phyloP scores from a whole-genome alignment of 1,140 invertebrate species.

The Andrena cerasifolii region DNA sequence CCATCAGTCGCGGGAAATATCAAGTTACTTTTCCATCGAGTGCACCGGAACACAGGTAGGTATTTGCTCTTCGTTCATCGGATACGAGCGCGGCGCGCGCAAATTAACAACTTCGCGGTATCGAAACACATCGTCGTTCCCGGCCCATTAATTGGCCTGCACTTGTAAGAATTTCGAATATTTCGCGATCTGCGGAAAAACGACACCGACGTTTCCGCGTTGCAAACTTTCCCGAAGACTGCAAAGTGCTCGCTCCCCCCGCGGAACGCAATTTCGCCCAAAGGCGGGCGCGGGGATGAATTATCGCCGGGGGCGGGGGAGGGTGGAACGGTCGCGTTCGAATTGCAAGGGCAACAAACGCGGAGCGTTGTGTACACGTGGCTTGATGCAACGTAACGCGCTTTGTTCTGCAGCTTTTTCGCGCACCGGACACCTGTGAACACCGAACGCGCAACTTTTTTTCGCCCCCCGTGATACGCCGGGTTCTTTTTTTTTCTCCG shows the following conservation, averaged over 20 bases:
- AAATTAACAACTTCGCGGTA: constrained; percentile 13
- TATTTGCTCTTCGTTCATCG: neutral
- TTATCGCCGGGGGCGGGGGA: constrained; percentile 54
- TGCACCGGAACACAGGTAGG: neutral
- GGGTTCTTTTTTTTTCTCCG: neutral
- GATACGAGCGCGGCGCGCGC: neutral
- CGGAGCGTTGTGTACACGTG: neutral
- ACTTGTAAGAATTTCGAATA: constrained; percentile 35
- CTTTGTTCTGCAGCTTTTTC: constrained; percentile 45
- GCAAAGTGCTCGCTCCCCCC: neutral
- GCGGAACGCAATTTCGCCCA: neutral
- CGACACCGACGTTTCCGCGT: constrained; percentile 3
- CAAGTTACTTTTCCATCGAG: neutral
- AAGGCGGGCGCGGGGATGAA: constrained; percentile 37
- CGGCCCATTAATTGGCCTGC: constrained; percentile 3
- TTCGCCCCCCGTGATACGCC: neutral
- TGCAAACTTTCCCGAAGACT: constrained; percentile 5
- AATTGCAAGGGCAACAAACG: constrained; percentile 36
- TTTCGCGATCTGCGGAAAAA: neutral
- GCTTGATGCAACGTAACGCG: constrained; percentile 14
- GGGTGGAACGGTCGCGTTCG: constrained; percentile 41
- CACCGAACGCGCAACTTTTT: constrained; percentile 34
- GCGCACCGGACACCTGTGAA: constrained; percentile 36
- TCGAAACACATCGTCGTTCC: constrained; percentile 1
- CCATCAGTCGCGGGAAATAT: neutral